Evolutionary conservation across 2,888 invertebrate species (phyloP).

Genomic region (Hylaea fasciaria): DNA sequence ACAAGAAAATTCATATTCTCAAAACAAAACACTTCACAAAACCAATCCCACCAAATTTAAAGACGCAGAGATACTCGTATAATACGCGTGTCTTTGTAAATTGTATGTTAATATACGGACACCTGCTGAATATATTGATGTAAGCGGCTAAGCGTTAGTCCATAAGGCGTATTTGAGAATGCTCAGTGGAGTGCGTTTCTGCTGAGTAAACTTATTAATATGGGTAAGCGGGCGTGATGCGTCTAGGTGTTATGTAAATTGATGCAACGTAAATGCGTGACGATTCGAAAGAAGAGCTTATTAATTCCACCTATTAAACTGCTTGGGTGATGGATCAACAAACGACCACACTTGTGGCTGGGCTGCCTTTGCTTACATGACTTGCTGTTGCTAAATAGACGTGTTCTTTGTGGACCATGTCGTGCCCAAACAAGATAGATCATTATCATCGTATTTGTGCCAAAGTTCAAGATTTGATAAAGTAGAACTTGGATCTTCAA

Average conservation of each 20-base stretch:
- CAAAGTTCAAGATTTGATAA: too few relatives aligned
- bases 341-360: not conserved
- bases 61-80: conserved; percentile 26
- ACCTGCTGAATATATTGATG: conserved; percentile 83
- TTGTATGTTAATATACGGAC: conserved; percentile 83
- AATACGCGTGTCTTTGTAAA: conserved; percentile 65
- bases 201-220: conserved; percentile 80
- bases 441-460: too few relatives aligned
- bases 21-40: conserved; percentile 39
- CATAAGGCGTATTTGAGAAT: conserved; percentile 71
- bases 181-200: conserved; percentile 73
- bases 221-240: conserved; percentile 63
- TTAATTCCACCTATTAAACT: conserved; percentile 17
- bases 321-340: not conserved
- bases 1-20: not conserved
- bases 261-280: conserved; percentile 57
- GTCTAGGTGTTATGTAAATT: conserved; percentile 70
- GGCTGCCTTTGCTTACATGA: too few relatives aligned
- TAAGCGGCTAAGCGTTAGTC: conserved; percentile 54
- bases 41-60: conserved; percentile 65
- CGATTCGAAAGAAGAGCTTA: conserved; percentile 48
- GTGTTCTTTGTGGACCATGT: too few relatives aligned
- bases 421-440: too few relatives aligned
- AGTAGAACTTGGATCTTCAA: not conserved
- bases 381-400: too few relatives aligned